Conservation (phyloP, 2,888 invertebrate species). For the Andrena bicolor region DNA sequence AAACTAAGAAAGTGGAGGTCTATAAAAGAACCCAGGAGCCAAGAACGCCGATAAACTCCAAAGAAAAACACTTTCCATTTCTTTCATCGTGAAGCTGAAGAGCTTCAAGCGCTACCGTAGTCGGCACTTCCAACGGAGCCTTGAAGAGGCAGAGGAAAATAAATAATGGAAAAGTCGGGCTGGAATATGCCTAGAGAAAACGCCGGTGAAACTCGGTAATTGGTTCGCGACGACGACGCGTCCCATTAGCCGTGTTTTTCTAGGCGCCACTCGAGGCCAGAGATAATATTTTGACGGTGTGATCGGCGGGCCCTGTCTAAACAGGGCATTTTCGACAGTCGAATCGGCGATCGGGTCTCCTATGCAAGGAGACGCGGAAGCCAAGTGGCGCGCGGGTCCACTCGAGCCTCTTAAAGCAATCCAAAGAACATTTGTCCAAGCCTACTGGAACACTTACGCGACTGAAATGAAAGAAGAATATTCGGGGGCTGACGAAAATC, state of each 20-base stretch:
- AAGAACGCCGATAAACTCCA: not conserved
- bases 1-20: no score
- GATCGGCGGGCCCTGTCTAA: conserved; percentile 57
- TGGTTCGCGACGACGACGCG: conserved; percentile 50
- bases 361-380: conserved; percentile 55
- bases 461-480: no score
- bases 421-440: not conserved
- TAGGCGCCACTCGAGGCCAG: conserved; percentile 42
- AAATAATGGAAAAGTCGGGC: conserved; percentile 5
- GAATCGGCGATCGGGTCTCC: conserved; percentile 59
- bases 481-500: no score
- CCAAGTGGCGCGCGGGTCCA: not conserved
- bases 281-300: conserved; percentile 70
- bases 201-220: conserved; percentile 44
- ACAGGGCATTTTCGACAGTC: conserved; percentile 60
- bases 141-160: conserved; percentile 5
- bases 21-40: not conserved
- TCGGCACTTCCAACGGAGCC: not conserved
- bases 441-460: no score
- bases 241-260: conserved; percentile 70
- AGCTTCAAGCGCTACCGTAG: not conserved
- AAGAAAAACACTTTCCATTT: no score
- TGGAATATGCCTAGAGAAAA: conserved; percentile 1
- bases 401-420: not conserved
- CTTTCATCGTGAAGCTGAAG: not conserved